These are phyloP conservation scores for Limanda limanda DNA, from an alignment of 2,113 vertebrate genomes.

Conservation along the genomic window DNA sequence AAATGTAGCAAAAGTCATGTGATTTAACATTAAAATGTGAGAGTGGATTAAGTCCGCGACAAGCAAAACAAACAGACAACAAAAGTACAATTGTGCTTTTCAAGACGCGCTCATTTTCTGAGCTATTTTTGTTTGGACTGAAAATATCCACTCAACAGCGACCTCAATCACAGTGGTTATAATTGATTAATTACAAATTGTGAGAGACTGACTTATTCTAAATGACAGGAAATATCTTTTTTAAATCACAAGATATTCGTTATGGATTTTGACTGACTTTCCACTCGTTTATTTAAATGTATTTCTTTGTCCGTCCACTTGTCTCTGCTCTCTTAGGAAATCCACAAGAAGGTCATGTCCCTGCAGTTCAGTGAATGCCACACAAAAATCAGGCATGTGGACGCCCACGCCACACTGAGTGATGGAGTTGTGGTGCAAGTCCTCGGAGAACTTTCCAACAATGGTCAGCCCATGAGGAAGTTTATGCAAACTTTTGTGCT, in stretches of 20 bases:
- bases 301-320: neutral
- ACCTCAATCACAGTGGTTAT: neutral
- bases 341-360: conserved; percentile 99
- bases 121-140: too few relatives aligned
- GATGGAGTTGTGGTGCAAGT: conserved; percentile 98
- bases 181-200: neutral
- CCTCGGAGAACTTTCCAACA: conserved; percentile 96
- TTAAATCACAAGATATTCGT: neutral
- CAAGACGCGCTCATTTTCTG: too few relatives aligned
- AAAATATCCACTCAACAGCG: too few relatives aligned
- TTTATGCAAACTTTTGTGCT: conserved; percentile 99
- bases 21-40: too few relatives aligned
- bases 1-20: too few relatives aligned
- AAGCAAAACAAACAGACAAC: too few relatives aligned
- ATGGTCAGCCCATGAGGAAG: conserved; percentile 95
- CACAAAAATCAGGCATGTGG: conserved; percentile 98
- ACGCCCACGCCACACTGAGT: conserved; percentile 94
- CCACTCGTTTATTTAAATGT: neutral
- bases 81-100: too few relatives aligned
- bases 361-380: conserved; percentile 98
- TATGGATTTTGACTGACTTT: neutral
- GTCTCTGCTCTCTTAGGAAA: conserved; percentile 84
- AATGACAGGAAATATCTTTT: neutral
- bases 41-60: too few relatives aligned
- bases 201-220: neutral